Evolutionary conservation across 2,888 invertebrate species (phyloP), one percentile per base, ranked within the genome.

Genomic region (Autographa pulchrina): DNA sequence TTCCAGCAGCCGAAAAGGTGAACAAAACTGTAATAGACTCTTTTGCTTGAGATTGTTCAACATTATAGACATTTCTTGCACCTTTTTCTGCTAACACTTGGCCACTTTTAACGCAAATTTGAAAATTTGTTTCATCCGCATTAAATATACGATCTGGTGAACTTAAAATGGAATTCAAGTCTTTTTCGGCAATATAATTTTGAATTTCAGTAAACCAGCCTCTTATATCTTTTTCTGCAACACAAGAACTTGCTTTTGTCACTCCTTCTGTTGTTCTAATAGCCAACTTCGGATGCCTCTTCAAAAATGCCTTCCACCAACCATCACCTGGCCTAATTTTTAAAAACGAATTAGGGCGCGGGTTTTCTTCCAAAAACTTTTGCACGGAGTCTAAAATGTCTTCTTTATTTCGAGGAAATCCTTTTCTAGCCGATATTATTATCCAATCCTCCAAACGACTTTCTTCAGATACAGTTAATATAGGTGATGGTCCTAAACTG

Each of bases 271-370:
- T 14, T 31, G 62, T 62, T 16, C 48, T 43, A 31, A 48, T 48
- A 4, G 48, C 20, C 13, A 48, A 25, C 16, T 62, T 48, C 4
- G 60, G 60, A 61, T 61, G 60, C 35, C 35, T 35, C 35, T 35
- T 60, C 35, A 60, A n/a, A n/a, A 60, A 35, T 60, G 35, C 59
- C 35, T 60, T 60, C 32, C 32, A 60, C 59, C 32, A 60, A 35
- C 32, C 35, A 60, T 56, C 56, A 20, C 59, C 35, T 35, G 59
- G 59, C 35, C 35, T 70, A 68, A 68, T 61, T 65, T 70, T 74
- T 63, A 70, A 66, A 63, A 73, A 76, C 66, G 68, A 63, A 71
- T 68, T 76, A 66, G 54, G 68, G 70, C 70, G 59, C 61, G 65
- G 70, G 70, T 71, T 35, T 35, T 35, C 35, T 35, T 35, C 70